A percentile compares a stretch with the other conserved stretches of the same genome.
Evolutionary conservation across 1,140 invertebrate species (phyloP).

Genomic region (Berghia stephanieae): DNA sequence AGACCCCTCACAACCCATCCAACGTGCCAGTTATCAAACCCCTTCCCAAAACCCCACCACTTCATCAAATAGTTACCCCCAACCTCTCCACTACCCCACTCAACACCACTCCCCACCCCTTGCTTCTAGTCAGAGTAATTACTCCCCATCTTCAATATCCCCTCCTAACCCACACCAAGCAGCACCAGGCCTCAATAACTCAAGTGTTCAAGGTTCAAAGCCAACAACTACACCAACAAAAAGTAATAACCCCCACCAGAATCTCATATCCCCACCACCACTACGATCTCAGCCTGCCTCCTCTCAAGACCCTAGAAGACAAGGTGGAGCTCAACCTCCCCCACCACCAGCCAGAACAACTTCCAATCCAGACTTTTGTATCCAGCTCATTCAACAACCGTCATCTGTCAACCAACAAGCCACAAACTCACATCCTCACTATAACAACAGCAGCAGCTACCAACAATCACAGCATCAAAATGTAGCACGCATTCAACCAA

Average conservation of each 20-base stretch:
- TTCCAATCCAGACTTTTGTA: not conserved
- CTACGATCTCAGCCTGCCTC: not conserved
- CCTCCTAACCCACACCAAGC: not conserved
- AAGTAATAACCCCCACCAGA: not conserved
- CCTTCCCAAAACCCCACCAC: not conserved
- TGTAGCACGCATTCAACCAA: not conserved
- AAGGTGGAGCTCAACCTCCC: not conserved
- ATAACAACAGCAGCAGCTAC: not conserved
- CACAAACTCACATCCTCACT: not conserved
- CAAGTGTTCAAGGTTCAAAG: too few species aligned
- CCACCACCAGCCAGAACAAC: not conserved
- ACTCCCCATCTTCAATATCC: too few species aligned
- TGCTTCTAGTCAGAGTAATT: too few species aligned
- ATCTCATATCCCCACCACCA: too few species aligned
- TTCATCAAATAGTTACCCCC: not conserved
- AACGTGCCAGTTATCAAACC: not conserved
- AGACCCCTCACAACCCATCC: conserved; percentile 16
- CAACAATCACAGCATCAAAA: not conserved
- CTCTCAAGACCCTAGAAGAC: not conserved
- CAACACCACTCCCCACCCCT: not conserved
- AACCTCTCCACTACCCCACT: too few species aligned
- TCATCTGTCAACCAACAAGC: not conserved
- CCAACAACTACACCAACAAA: conserved; percentile 12
- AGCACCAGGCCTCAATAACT: not conserved
- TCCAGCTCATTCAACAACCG: not conserved